phyloP scores from a whole-genome alignment of 2,888 invertebrate genomes.

The Lepidochitona cinerea region DNA sequence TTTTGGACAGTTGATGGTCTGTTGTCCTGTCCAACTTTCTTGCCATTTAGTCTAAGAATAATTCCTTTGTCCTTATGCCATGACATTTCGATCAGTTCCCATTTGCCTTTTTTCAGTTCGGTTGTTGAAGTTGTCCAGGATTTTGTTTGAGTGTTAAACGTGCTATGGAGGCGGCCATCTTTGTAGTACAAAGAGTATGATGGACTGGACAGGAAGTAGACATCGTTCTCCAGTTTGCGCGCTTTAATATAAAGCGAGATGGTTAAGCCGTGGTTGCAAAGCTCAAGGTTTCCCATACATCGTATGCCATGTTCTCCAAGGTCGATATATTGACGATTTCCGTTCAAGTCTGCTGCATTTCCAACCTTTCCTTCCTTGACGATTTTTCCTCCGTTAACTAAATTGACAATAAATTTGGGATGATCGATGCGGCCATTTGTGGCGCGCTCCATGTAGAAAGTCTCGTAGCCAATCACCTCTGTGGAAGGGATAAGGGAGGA shows the following conservation, averaged over 20 bases:
- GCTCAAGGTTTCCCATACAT: constrained; percentile 60
- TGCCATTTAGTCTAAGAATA: constrained; percentile 55
- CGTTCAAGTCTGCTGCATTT: constrained; percentile 53
- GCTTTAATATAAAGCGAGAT: constrained; percentile 55
- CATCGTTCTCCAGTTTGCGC: constrained; percentile 42
- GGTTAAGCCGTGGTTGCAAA: constrained; percentile 56
- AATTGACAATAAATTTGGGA: constrained; percentile 54
- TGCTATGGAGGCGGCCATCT: constrained; percentile 52
- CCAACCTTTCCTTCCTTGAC: constrained; percentile 56
- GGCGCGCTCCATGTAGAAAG: constrained; percentile 65
- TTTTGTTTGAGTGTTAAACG: constrained; percentile 41
- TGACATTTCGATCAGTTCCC: constrained; percentile 63
- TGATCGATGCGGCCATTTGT: constrained; percentile 48
- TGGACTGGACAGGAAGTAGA: constrained; percentile 58
- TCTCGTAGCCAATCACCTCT: constrained; percentile 62
- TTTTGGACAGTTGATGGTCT: constrained; percentile 17
- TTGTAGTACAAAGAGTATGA: constrained; percentile 61
- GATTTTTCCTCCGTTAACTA: constrained; percentile 58
- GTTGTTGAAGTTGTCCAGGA: constrained; percentile 55
- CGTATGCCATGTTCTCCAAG: constrained; percentile 51
- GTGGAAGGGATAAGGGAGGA: constrained; percentile 23
- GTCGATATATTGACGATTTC: constrained; percentile 55
- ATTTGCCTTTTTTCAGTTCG: constrained; percentile 40
- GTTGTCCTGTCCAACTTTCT: constrained; percentile 31
- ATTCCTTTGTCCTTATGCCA: constrained; percentile 65